A percentile compares a stretch with the other conserved stretches of the same genome.
Evolutionary conservation across 2,888 invertebrate genomes (phyloP).

Genomic region (Rotaria sp.): DNA sequence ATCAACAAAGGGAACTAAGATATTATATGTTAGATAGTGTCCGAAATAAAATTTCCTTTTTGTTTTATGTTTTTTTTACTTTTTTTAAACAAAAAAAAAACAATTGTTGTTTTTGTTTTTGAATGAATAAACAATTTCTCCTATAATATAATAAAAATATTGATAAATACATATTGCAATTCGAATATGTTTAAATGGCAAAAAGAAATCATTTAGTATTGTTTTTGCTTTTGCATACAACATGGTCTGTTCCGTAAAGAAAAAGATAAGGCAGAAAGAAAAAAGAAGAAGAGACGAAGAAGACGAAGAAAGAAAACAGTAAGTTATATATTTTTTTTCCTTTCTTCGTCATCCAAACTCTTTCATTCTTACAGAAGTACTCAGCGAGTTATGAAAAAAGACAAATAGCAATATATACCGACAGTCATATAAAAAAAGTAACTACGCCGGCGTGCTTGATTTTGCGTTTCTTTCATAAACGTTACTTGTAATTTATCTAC

Average conservation of each 20-base stretch:
- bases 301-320: neutral
- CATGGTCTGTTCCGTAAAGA: too few relatives aligned
- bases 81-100: neutral
- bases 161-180: too few relatives aligned
- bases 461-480: neutral
- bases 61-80: neutral
- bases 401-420: neutral
- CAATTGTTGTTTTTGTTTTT: too few relatives aligned
- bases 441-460: neutral
- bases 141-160: too few relatives aligned
- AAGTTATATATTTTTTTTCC: neutral
- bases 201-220: too few relatives aligned
- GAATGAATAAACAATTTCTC: too few relatives aligned
- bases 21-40: neutral
- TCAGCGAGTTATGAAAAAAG: neutral
- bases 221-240: too few relatives aligned
- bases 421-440: neutral
- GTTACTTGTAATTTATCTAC: neutral
- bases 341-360: neutral
- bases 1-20: conserved; percentile 46
- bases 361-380: neutral
- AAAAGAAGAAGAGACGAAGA: too few relatives aligned
- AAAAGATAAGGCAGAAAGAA: too few relatives aligned
- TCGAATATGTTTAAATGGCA: too few relatives aligned
- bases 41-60: neutral